A percentile compares a stretch with the other conserved stretches of the same genome.
Evolutionary conservation across 2,888 invertebrate species (phyloP).

Genomic region (Steinernema hermaphroditum): DNA sequence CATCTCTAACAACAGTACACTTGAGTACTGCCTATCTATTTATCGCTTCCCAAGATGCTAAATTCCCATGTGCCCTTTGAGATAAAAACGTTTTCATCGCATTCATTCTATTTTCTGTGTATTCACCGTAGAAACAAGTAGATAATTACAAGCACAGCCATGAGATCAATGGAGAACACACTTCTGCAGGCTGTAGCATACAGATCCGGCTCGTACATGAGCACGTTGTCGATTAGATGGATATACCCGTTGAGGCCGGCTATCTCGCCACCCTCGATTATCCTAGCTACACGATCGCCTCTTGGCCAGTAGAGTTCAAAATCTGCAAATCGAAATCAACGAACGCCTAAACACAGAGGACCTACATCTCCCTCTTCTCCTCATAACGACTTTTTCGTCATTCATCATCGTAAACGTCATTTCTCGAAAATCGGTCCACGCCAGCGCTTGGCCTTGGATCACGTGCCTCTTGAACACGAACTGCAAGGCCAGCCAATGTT

Average conservation of each 20-base stretch:
- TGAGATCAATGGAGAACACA: no score
- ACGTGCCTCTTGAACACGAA: constrained; percentile 80
- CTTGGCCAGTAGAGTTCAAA: constrained; percentile 67
- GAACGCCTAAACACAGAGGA: neutral
- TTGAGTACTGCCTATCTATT: no score
- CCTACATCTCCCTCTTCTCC: constrained; percentile 65
- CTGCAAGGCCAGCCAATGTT: constrained; percentile 64
- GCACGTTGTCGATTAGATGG: constrained; percentile 86
- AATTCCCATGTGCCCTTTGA: no score
- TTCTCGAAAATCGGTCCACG: constrained; percentile 49
- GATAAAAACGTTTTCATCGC: no score
- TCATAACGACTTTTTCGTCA: constrained; percentile 64
- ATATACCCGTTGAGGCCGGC: constrained; percentile 93
- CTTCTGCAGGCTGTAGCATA: constrained; percentile 33
- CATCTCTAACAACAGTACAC: no score
- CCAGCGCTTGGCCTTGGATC: constrained; percentile 73
- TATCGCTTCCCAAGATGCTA: no score
- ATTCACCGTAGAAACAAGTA: neutral
- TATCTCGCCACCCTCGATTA: constrained; percentile 78
- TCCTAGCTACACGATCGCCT: constrained; percentile 62
- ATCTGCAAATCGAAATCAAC: constrained; percentile 57
- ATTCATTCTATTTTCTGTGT: no score
- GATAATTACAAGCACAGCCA: no score
- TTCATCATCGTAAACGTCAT: constrained; percentile 66
- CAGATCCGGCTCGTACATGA: constrained; percentile 69